Percentiles rank a stretch among this genome's conserved stretches.
phyloP scores from a whole-genome alignment of 2,113 vertebrate genomes.

The Thalassarche chlororhynchos region DNA sequence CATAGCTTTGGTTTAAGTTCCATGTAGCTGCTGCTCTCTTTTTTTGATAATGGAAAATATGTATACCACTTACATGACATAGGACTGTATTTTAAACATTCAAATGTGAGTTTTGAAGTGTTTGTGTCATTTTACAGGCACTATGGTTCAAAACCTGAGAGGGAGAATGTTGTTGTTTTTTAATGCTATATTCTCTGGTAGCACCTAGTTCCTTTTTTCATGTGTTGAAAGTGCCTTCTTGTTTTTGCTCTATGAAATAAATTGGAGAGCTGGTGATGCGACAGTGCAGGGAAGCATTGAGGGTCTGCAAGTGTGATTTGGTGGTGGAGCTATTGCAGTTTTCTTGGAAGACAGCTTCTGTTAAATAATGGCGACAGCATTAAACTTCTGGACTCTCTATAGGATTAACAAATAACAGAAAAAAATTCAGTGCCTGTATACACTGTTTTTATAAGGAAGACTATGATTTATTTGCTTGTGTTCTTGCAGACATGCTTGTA shows the following conservation, averaged over 20 bases:
- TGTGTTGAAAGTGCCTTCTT: not conserved
- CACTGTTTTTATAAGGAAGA: not conserved
- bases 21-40: not conserved
- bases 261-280: not conserved
- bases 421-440: not conserved
- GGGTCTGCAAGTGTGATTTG: not conserved
- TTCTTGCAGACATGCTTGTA: not conserved
- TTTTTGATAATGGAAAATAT: not conserved
- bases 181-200: not conserved
- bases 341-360: not conserved
- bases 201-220: not conserved
- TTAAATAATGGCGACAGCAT: not conserved
- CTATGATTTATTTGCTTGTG: not conserved
- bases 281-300: not conserved
- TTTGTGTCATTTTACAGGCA: not conserved
- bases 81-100: not conserved
- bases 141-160: not conserved
- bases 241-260: not conserved
- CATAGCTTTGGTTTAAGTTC: not conserved
- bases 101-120: not conserved
- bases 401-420: not conserved
- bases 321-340: not conserved
- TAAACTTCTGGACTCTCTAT: not conserved
- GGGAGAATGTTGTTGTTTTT: not conserved
- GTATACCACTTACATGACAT: not conserved